A percentile compares a stretch with the other conserved stretches of the same genome.
These are phyloP conservation scores for Anabacerthia variegaticeps DNA, from an alignment of 2,797 vertebrate genomes.

Conservation along the genomic window DNA sequence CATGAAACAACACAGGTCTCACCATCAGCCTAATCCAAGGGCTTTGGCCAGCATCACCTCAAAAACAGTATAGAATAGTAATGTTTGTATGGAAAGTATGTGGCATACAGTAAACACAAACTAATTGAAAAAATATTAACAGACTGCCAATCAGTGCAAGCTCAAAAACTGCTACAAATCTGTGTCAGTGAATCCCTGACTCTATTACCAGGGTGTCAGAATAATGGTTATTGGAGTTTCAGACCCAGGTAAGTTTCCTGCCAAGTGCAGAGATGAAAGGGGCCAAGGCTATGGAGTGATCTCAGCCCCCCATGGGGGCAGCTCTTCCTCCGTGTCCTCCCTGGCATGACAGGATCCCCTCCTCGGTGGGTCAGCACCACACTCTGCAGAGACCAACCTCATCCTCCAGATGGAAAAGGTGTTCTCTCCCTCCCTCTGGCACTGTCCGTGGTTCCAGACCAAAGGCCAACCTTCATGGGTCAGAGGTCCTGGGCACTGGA, in stretches of 20 bases:
- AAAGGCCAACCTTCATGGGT: fast-evolving
- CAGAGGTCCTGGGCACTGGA: fast-evolving
- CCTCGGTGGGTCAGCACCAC: fast-evolving
- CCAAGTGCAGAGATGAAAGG: neutral
- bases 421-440: neutral
- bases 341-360: neutral
- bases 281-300: neutral
- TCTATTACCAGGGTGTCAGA: neutral
- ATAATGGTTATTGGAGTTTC: no score
- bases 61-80: no score
- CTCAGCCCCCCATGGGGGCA: fast-evolving
- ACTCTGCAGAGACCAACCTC: neutral
- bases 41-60: neutral
- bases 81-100: neutral
- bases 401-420: neutral
- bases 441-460: fast-evolving
- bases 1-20: fast-evolving
- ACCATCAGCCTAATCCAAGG: neutral
- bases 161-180: neutral
- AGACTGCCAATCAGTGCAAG: neutral
- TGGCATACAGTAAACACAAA: neutral
- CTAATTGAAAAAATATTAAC: neutral
- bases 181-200: neutral
- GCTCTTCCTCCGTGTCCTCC: fast-evolving
- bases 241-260: neutral